phyloP scores from a whole-genome alignment of 2,797 vertebrate species.

The Poeciliopsis infans region DNA sequence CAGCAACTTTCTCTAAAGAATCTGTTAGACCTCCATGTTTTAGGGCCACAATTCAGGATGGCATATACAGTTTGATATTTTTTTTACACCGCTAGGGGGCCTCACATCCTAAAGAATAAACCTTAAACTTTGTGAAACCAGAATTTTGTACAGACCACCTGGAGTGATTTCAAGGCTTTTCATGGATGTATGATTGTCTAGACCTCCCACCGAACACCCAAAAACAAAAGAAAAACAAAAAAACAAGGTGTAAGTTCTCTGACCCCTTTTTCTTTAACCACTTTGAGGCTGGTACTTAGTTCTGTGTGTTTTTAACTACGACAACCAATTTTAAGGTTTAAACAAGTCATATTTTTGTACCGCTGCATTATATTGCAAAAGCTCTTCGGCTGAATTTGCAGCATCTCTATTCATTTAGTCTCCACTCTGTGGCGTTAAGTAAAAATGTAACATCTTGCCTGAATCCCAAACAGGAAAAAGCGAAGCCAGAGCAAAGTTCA shows the following conservation, averaged over 20 bases:
- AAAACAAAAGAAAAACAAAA: not conserved
- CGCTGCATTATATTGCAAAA: not conserved
- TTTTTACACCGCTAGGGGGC: not conserved
- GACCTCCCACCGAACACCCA: too few relatives aligned
- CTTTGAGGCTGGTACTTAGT: not conserved
- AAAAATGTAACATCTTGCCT: not conserved
- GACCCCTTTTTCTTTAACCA: not conserved
- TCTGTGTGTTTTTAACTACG: not conserved
- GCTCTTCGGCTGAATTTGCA: not conserved
- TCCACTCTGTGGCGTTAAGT: not conserved
- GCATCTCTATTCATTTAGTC: not conserved
- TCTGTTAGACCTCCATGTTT: too few relatives aligned
- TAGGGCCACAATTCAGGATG: not conserved
- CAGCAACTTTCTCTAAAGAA: not conserved
- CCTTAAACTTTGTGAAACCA: not conserved
- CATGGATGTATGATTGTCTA: not conserved
- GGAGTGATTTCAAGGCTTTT: not conserved
- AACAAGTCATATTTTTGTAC: not conserved
- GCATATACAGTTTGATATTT: not conserved
- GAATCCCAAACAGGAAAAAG: not conserved
- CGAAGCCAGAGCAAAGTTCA: not conserved
- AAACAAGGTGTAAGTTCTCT: not conserved
- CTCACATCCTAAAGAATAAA: not conserved
- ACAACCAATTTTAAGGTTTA: not conserved
- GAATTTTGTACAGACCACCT: not conserved